Conservation (phyloP, 2,797 vertebrate genomes). For the Channallabes apus region DNA sequence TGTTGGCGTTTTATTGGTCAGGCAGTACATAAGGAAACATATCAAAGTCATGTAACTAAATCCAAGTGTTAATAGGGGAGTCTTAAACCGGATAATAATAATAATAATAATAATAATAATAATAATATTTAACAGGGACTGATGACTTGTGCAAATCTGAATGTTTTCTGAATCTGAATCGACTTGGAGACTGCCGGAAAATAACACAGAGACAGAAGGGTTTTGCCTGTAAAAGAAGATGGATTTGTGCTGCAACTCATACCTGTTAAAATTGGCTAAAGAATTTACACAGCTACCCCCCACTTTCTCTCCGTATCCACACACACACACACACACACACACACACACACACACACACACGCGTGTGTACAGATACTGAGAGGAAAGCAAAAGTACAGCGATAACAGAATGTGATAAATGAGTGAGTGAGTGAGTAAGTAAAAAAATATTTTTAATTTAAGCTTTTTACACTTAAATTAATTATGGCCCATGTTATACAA, state of each 20-base stretch:
- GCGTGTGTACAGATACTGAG: too few relatives aligned
- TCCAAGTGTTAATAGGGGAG: not conserved
- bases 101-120: not conserved
- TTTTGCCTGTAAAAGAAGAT: conserved; percentile 30
- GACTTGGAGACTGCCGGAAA: not conserved
- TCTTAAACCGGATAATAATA: not conserved
- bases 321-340: too few relatives aligned
- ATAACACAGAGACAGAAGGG: not conserved
- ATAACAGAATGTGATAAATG: not conserved
- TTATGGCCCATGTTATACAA: not conserved
- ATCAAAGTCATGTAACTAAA: conserved; percentile 2
- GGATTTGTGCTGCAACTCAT: not conserved
- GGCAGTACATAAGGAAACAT: not conserved
- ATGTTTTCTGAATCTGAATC: not conserved
- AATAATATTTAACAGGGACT: not conserved
- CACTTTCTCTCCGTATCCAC: not conserved
- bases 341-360: too few relatives aligned
- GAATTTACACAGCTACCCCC: conserved; percentile 17
- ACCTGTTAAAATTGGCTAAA: conserved; percentile 40
- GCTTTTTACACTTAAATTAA: not conserved
- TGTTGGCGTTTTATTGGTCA: too few relatives aligned
- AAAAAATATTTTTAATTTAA: too few relatives aligned
- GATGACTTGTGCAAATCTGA: conserved; percentile 32
- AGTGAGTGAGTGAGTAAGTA: too few relatives aligned
- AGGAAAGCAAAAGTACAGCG: not conserved